Base-by-base conservation (phyloP, 2,888 invertebrate genomes). In the Crocallis elinguaria region DNA sequence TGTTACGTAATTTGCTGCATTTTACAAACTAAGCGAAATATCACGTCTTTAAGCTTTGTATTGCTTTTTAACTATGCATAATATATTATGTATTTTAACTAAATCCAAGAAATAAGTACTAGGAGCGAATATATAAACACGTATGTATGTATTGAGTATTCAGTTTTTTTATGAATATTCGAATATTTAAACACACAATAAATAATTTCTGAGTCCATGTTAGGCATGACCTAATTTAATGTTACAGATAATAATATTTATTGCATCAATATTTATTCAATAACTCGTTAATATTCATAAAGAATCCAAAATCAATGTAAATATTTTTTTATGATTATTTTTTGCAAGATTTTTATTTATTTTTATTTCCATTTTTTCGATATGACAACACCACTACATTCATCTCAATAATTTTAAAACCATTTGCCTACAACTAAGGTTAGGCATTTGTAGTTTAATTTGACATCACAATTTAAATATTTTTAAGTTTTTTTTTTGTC, bases 281-380 rank as follows among this genome's bases (percentile, higher is more conserved):
- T 45, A 50, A 21, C 57, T 29, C 38, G 35, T 48, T 41, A 39
- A 60, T 57, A 41, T 65, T 66, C 51, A 60, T 57, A 57, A 60
- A 56, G 54, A 58, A 60, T 58, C 32, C 30, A 58, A 60, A 62
- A 54, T 37, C 49, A 49, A 57, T 60, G 66, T 59, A 57, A 60
- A 49, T 67, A 70, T 73, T 82, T 87, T 87, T 87, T 84, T 83
- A 69, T 75, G 66, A 70, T 84, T n/a, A n/a, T n/a, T n/a, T n/a
- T 86, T 87, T 85, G 69, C 75, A 75, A 76, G 50, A 56, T 82
- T 87, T 87, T 87, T 81, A 75, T 62, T n/a, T n/a, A 70, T 86
- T 87, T 88, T 85, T 83, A 77, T 83, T 67, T 73, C 67, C 62
- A 66, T 77, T 83, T 86, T 82, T 80, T 75, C 64, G 67, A 77